Evolutionary conservation across 2,113 vertebrate species (phyloP).

Genomic region (Maccullochella peelii): DNA sequence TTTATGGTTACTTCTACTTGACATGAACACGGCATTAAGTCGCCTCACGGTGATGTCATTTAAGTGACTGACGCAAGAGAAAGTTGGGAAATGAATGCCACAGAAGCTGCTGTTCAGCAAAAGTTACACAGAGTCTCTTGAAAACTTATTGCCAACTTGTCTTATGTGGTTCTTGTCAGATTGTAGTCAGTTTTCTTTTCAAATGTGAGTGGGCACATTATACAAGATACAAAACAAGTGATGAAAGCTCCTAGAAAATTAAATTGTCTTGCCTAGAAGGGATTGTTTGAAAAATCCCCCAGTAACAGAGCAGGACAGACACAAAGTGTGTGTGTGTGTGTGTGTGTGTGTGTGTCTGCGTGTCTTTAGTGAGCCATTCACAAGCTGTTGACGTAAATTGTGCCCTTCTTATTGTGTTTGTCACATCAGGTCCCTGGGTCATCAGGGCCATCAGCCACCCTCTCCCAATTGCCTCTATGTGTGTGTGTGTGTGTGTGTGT

Average conservation of each 20-base stretch:
- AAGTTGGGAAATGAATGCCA: background rate
- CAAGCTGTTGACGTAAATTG: slow-evolving; percentile 48
- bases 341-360: slow-evolving; percentile 20
- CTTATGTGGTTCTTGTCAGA: too few relatives aligned
- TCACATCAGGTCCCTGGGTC: slow-evolving; percentile 46
- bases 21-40: background rate
- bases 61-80: background rate
- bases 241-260: background rate
- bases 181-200: background rate
- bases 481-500: slow-evolving; percentile 13
- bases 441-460: slow-evolving; percentile 9
- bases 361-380: slow-evolving; percentile 48
- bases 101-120: background rate
- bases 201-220: background rate
- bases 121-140: background rate
- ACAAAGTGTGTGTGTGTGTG: background rate
- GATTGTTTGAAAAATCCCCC: background rate
- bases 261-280: background rate
- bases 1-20: background rate
- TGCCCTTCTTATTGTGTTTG: slow-evolving; percentile 59
- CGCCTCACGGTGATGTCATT: too few relatives aligned
- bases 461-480: background rate
- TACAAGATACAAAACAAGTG: too few relatives aligned
- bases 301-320: slow-evolving; percentile 13
- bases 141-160: background rate